Conservation (phyloP, 2,113 vertebrate species). For the Hylia prasina region DNA sequence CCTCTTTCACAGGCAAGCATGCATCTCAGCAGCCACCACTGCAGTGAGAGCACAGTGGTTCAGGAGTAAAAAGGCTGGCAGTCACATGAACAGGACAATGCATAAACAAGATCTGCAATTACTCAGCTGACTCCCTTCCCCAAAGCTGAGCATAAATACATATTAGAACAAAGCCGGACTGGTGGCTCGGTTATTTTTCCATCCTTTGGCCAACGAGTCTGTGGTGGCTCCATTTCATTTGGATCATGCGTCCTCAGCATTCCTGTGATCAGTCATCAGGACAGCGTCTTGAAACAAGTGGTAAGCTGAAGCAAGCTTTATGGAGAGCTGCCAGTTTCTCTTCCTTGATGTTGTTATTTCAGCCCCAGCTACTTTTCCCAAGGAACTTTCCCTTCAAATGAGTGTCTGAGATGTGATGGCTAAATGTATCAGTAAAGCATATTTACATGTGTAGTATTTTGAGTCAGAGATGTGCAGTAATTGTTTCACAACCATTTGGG, state of each 20-base stretch:
- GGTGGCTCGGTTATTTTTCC: neutral
- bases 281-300: neutral
- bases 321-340: neutral
- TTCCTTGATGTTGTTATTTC: slow-evolving; percentile 7
- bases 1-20: neutral
- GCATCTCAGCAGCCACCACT: accelerated
- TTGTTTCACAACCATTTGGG: neutral
- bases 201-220: neutral
- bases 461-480: neutral
- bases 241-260: neutral
- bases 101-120: neutral
- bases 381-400: neutral
- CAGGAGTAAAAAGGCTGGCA: neutral
- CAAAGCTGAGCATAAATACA: neutral
- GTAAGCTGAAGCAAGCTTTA: neutral
- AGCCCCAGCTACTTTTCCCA: neutral
- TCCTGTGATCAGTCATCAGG: neutral
- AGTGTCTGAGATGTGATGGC: neutral
- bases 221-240: neutral
- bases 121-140: neutral
- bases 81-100: neutral
- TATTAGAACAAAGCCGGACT: neutral
- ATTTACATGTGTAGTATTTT: neutral
- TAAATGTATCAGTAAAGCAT: neutral
- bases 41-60: neutral